These are phyloP conservation scores for Chloebia gouldiae DNA, from an alignment of 2,113 vertebrate species.

Conservation along the genomic window DNA sequence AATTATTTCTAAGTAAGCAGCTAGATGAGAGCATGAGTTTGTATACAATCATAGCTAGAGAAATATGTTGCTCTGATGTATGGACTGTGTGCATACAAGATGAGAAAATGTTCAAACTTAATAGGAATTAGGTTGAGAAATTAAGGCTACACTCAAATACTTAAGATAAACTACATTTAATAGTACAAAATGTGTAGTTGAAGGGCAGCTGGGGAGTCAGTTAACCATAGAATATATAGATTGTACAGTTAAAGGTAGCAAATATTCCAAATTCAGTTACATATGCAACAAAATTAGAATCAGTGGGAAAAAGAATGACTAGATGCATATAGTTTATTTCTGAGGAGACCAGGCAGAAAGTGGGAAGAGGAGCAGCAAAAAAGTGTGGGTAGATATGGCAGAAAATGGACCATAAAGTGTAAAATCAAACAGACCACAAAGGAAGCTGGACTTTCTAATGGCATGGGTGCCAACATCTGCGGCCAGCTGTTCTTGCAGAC, in stretches of 20 bases:
- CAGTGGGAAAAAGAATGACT: neutral
- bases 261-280: neutral
- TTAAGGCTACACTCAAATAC: neutral
- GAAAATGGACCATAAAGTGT: neutral
- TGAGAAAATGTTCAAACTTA: neutral
- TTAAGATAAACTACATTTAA: neutral
- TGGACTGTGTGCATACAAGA: neutral
- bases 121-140: neutral
- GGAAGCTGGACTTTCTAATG: neutral
- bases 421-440: neutral
- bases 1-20: neutral
- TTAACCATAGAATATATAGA: neutral
- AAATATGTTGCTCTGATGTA: neutral
- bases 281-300: neutral
- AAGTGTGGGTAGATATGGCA: neutral
- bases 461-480: neutral
- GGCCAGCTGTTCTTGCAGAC: neutral
- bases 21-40: neutral
- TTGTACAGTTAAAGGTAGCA: neutral
- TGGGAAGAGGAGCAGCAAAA: neutral
- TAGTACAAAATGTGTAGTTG: neutral
- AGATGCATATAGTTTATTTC: neutral
- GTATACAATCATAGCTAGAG: neutral
- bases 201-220: neutral
- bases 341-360: neutral